Conservation (phyloP, 2,113 vertebrate genomes). For the Clupea harengus region DNA sequence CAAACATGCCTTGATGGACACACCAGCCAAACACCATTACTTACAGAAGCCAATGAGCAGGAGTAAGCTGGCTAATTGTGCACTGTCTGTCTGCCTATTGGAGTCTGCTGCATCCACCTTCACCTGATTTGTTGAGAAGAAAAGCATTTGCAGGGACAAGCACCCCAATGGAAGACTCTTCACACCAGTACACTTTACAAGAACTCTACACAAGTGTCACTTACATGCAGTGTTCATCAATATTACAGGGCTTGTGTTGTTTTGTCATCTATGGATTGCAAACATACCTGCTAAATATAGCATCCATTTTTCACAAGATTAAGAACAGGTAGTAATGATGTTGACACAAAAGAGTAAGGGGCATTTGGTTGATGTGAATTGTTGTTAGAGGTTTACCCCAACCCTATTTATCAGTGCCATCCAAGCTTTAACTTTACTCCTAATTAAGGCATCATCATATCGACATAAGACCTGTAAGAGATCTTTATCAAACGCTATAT, state of each 20-base stretch:
- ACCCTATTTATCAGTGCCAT: too few relatives aligned
- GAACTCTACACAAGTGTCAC: neutral
- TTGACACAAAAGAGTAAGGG: neutral
- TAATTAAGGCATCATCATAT: too few relatives aligned
- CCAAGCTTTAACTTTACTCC: too few relatives aligned
- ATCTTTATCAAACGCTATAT: too few relatives aligned
- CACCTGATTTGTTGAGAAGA: neutral
- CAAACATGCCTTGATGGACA: slow-evolving; percentile 20
- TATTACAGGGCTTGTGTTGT: neutral
- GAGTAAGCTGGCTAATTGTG: neutral
- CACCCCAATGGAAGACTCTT: neutral
- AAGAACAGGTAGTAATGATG: neutral
- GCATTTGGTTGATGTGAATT: too few relatives aligned
- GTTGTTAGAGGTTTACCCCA: too few relatives aligned
- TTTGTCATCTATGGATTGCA: neutral
- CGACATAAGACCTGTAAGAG: too few relatives aligned
- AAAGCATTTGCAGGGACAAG: neutral
- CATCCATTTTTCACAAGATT: neutral
- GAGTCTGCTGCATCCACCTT: neutral
- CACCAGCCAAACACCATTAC: slow-evolving; percentile 32
- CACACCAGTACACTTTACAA: neutral
- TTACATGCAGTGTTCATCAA: neutral
- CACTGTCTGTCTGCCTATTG: neutral
- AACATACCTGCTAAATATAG: neutral
- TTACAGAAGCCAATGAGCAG: neutral